Percentiles rank a stretch among this genome's conserved stretches.
phyloP scores from a whole-genome alignment of 23 tunicate genomes.

The Ascidia mentula region DNA sequence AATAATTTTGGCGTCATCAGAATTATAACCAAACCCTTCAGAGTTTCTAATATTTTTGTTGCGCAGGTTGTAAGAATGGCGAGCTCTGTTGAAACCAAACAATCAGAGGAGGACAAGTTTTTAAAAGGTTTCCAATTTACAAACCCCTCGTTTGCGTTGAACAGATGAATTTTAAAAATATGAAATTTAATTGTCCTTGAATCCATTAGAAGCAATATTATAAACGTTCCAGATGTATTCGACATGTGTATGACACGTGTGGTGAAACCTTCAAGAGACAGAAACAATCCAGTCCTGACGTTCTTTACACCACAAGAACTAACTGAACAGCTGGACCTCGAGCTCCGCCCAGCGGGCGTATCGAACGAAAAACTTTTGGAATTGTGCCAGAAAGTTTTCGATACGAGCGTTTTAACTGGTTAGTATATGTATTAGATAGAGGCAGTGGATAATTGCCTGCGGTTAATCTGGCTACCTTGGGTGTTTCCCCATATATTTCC shows the following conservation, averaged over 20 bases:
- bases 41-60: too few species aligned
- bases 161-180: too few species aligned
- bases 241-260: slow-evolving; percentile 22
- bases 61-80: background rate
- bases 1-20: too few species aligned
- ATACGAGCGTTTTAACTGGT: slow-evolving; percentile 61
- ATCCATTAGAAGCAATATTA: too few species aligned
- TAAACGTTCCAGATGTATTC: slow-evolving; percentile 37
- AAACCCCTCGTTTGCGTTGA: too few species aligned
- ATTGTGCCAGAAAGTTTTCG: slow-evolving; percentile 41
- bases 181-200: too few species aligned
- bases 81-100: background rate
- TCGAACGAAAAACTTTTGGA: slow-evolving; percentile 27
- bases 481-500: too few species aligned
- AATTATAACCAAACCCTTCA: too few species aligned
- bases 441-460: too few species aligned
- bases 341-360: slow-evolving; percentile 29
- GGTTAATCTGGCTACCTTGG: too few species aligned
- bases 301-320: slow-evolving; percentile 72
- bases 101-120: background rate
- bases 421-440: too few species aligned
- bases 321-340: slow-evolving; percentile 28
- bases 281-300: slow-evolving; percentile 48
- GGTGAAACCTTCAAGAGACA: slow-evolving; percentile 36
- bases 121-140: background rate